A percentile compares a stretch with the other conserved stretches of the same genome.
Conservation (phyloP, 2,888 invertebrate genomes). For the Podabrus alpinus region DNA sequence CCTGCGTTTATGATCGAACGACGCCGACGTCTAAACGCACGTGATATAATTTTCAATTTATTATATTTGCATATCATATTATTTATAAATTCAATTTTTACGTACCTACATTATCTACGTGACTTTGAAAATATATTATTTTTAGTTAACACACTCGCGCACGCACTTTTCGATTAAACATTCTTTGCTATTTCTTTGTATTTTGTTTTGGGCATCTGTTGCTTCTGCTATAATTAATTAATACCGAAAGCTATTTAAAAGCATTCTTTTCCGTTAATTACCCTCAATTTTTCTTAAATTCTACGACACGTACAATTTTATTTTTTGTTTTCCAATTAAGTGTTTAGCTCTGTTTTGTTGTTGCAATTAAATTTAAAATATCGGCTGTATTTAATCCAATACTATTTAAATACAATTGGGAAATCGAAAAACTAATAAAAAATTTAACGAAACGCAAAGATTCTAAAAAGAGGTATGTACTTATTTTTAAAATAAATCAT, state of each 20-base stretch:
- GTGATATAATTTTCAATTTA: constrained; percentile 32
- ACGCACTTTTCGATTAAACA: neutral
- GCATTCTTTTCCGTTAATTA: neutral
- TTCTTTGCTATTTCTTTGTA: neutral
- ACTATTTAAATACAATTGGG: neutral
- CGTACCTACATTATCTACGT: constrained; percentile 1
- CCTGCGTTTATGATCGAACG: constrained; percentile 40
- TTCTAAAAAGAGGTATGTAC: too few relatives aligned
- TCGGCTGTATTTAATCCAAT: neutral
- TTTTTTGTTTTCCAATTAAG: neutral
- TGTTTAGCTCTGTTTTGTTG: neutral
- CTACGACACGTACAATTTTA: neutral
- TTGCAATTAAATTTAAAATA: neutral
- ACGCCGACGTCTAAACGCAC: constrained; percentile 32
- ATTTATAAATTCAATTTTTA: constrained; percentile 7
- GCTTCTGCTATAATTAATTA: neutral
- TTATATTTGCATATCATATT: constrained; percentile 16
- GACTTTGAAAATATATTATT: neutral
- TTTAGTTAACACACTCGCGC: neutral
- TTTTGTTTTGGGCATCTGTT: neutral
- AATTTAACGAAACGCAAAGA: too few relatives aligned
- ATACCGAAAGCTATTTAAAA: neutral
- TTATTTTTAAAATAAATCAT: neutral
- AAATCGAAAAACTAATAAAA: neutral
- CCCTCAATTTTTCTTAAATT: neutral